These are phyloP conservation scores for Agrypnus murinus DNA, from an alignment of 2,888 invertebrate genomes.

Conservation along the genomic window DNA sequence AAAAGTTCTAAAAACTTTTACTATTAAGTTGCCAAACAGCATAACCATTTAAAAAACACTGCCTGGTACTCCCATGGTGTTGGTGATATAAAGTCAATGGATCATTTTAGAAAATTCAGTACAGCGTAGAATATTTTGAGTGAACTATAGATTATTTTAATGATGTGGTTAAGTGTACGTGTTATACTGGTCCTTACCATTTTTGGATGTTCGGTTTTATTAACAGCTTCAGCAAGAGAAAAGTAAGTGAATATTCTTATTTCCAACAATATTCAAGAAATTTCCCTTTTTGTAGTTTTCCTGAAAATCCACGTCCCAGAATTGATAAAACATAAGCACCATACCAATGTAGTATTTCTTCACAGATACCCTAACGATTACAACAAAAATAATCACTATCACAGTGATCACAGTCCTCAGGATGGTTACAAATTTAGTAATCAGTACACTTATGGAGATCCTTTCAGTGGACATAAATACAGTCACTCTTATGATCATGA, in stretches of 20 bases:
- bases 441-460: too few species aligned
- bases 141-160: neutral
- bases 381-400: too few species aligned
- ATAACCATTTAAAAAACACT: slow-evolving; percentile 1
- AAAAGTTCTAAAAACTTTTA: slow-evolving; percentile 22
- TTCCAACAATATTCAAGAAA: too few species aligned
- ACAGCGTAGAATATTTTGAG: neutral
- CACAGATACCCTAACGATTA: slow-evolving; percentile 68
- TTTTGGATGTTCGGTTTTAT: slow-evolving; percentile 6
- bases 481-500: too few species aligned
- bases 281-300: too few species aligned
- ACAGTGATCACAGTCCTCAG: too few species aligned
- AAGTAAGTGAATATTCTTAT: too few species aligned
- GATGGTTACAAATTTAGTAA: too few species aligned
- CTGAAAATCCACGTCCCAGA: slow-evolving; percentile 76
- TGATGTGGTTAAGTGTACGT: neutral
- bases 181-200: neutral
- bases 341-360: slow-evolving; percentile 76
- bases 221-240: neutral
- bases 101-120: slow-evolving; percentile 23
- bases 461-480: too few species aligned
- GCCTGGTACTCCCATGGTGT: slow-evolving; percentile 4
- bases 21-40: slow-evolving; percentile 18
- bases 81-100: slow-evolving; percentile 28
- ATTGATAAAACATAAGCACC: slow-evolving; percentile 76